These are phyloP conservation scores for Desmodus rotundus DNA, from an alignment of 2,113 vertebrate species.

Conservation along the genomic window DNA sequence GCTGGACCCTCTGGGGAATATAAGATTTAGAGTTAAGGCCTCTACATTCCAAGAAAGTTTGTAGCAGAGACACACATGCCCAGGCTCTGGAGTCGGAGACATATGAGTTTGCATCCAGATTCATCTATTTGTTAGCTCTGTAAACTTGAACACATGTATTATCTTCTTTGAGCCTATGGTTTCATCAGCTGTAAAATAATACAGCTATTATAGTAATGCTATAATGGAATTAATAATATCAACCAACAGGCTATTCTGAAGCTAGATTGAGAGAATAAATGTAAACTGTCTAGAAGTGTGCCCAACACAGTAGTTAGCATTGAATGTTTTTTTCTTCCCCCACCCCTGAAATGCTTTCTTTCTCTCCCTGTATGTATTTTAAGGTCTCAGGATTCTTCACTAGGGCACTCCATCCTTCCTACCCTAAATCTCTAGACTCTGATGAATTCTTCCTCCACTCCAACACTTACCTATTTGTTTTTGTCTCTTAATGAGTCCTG, in stretches of 20 bases:
- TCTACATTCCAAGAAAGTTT: not conserved
- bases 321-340: not conserved
- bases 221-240: not conserved
- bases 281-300: not conserved
- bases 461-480: not conserved
- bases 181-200: not conserved
- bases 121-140: not conserved
- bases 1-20: not conserved
- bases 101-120: not conserved
- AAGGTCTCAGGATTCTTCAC: not conserved
- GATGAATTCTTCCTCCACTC: not conserved
- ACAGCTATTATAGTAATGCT: not conserved
- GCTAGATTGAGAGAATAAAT: not conserved
- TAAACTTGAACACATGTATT: not conserved
- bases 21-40: not conserved
- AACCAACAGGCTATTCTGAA: not conserved
- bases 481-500: not conserved
- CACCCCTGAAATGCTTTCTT: not conserved
- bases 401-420: not conserved
- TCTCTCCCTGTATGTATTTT: not conserved
- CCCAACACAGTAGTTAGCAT: not conserved
- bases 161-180: not conserved
- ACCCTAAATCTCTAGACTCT: not conserved
- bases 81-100: not conserved
- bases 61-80: not conserved